Evolutionary conservation across 2,113 vertebrate species (phyloP).

Genomic region (Colaptes auratus): DNA sequence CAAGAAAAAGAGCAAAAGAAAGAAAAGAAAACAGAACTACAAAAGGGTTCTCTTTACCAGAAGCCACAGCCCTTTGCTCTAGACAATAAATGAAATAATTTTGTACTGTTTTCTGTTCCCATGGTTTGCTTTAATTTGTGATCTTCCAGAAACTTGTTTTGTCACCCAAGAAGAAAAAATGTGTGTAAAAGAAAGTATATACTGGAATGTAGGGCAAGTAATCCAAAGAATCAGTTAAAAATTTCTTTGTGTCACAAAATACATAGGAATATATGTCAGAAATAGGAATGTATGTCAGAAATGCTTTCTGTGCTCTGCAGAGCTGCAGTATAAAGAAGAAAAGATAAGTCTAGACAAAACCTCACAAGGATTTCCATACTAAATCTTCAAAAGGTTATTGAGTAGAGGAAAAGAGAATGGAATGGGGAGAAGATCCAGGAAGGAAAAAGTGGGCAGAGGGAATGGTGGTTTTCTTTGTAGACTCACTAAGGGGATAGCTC

Average conservation of each 20-base stretch:
- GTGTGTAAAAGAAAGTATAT: constrained; percentile 10
- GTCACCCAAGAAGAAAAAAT: constrained; percentile 33
- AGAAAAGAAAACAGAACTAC: neutral
- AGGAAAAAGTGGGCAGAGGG: neutral
- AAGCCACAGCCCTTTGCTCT: constrained; percentile 28
- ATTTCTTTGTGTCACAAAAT: constrained; percentile 16
- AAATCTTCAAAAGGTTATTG: neutral
- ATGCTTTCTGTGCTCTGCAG: neutral
- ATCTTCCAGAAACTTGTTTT: neutral
- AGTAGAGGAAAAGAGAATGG: neutral
- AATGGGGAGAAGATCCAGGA: neutral
- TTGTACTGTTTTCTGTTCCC: constrained; percentile 23
- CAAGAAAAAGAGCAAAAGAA: neutral
- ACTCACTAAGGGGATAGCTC: neutral
- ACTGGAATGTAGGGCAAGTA: constrained; percentile 15
- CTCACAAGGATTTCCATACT: neutral
- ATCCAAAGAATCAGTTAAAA: neutral
- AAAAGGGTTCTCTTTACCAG: constrained; percentile 26
- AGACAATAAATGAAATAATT: constrained; percentile 38
- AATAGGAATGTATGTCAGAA: neutral
- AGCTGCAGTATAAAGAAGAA: neutral
- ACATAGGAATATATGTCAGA: neutral
- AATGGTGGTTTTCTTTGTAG: neutral
- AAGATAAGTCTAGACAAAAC: neutral
- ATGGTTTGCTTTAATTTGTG: neutral